Evolutionary conservation across 1,140 invertebrate genomes (phyloP).

Genomic region (Sminthurides bifidus): DNA sequence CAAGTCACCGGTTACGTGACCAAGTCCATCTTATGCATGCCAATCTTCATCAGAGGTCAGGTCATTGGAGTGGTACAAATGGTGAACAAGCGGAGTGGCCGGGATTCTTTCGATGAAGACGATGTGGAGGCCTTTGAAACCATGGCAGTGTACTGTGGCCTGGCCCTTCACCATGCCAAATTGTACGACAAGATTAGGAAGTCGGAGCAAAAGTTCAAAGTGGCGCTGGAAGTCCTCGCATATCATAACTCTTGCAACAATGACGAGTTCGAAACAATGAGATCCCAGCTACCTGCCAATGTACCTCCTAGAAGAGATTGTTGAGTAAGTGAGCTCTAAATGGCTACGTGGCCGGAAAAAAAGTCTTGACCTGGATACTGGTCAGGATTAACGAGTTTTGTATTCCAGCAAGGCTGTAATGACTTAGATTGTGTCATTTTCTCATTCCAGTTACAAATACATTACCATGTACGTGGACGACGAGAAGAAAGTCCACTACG

Average conservation of each 20-base stretch:
- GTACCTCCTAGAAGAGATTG: background rate
- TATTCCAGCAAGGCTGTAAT: too few relatives aligned
- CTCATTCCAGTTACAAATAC: slow-evolving; percentile 51
- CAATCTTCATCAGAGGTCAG: slow-evolving; percentile 59
- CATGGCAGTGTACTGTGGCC: slow-evolving; percentile 71
- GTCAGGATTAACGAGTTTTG: too few relatives aligned
- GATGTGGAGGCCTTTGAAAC: slow-evolving; percentile 73
- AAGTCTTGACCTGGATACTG: too few relatives aligned
- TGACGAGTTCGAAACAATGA: slow-evolving; percentile 50
- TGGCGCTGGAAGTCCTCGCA: slow-evolving; percentile 60
- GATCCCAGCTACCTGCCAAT: slow-evolving; percentile 33
- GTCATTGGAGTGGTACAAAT: slow-evolving; percentile 59
- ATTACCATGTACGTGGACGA: slow-evolving; percentile 56
- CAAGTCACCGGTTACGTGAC: slow-evolving; percentile 63
- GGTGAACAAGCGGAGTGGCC: slow-evolving; percentile 41
- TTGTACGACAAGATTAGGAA: slow-evolving; percentile 69
- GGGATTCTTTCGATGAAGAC: slow-evolving; percentile 37
- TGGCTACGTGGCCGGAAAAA: too few relatives aligned
- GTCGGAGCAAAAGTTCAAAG: slow-evolving; percentile 70
- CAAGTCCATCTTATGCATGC: slow-evolving; percentile 69
- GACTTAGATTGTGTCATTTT: slow-evolving; percentile 6
- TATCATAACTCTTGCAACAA: slow-evolving; percentile 69
- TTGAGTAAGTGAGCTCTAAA: background rate
- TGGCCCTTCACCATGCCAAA: slow-evolving; percentile 72
- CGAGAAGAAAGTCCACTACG: slow-evolving; percentile 51